Evolutionary conservation across 2,888 invertebrate genomes (phyloP).

Genomic region (Aphodius sticticus): DNA sequence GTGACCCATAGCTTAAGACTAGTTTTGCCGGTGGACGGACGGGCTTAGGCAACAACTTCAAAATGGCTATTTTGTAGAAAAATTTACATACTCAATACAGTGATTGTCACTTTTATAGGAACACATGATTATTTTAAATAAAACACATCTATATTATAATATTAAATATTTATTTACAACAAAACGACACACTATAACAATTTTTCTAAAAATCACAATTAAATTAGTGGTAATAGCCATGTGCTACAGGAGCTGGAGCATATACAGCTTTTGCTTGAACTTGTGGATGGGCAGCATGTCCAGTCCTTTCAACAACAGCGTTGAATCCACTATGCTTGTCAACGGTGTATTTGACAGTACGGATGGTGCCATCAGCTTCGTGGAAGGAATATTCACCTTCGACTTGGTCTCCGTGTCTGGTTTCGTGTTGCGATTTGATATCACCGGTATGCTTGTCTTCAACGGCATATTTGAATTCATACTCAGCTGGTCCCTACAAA

Average conservation of each 20-base stretch:
- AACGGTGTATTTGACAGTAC: constrained; percentile 49
- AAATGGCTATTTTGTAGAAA: no score
- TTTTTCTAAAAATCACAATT: background rate
- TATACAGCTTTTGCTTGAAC: constrained; percentile 12
- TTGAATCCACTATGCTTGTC: constrained; percentile 48
- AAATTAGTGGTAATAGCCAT: constrained; percentile 16
- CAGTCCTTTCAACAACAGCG: constrained; percentile 48
- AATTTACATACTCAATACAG: no score
- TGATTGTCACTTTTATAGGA: no score
- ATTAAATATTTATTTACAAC: background rate
- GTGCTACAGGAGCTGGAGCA: background rate
- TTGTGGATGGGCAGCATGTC: constrained; percentile 44
- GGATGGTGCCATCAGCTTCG: constrained; percentile 51
- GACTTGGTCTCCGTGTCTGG: constrained; percentile 48
- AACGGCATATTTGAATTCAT: constrained; percentile 51
- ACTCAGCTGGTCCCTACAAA: constrained; percentile 44
- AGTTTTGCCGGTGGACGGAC: no score
- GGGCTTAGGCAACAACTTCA: no score
- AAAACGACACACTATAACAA: background rate
- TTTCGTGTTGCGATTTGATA: constrained; percentile 49
- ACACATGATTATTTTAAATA: background rate
- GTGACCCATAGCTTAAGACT: no score
- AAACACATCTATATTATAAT: background rate
- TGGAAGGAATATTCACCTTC: constrained; percentile 48
- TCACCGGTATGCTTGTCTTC: constrained; percentile 50